Percentiles rank a stretch among this genome's conserved stretches.
These are phyloP conservation scores for Diachasmimorpha longicaudata DNA, from an alignment of 1,140 invertebrate genomes.

Conservation along the genomic window DNA sequence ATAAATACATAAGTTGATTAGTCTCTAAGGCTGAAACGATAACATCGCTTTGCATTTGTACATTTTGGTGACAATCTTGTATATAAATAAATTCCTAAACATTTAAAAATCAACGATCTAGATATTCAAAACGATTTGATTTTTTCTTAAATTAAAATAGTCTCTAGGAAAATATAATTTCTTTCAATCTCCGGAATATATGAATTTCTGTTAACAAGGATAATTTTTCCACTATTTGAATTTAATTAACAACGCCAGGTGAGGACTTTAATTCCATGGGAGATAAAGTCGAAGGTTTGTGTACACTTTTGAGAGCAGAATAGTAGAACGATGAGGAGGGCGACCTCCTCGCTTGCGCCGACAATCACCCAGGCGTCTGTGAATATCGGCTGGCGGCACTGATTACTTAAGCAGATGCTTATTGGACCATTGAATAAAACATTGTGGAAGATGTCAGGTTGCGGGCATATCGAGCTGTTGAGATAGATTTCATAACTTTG, in stretches of 20 bases:
- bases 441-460: slow-evolving; percentile 32
- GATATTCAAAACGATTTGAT: background rate
- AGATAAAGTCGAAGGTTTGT: background rate
- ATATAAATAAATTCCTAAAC: slow-evolving; percentile 36
- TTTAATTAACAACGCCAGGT: background rate
- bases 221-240: background rate
- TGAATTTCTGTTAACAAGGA: background rate
- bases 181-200: background rate
- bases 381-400: slow-evolving; percentile 51
- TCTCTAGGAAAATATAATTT: background rate
- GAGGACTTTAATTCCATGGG: background rate
- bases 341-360: slow-evolving; percentile 31
- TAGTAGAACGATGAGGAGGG: slow-evolving; percentile 38
- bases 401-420: slow-evolving; percentile 44
- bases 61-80: slow-evolving; percentile 30
- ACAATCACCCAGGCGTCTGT: slow-evolving; percentile 50
- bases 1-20: slow-evolving; percentile 22
- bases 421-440: slow-evolving; percentile 48
- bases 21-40: slow-evolving; percentile 12
- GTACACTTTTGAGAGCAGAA: slow-evolving; percentile 49
- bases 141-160: background rate
- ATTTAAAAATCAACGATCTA: slow-evolving; percentile 20
- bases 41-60: slow-evolving; percentile 30
- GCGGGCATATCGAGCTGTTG: background rate
- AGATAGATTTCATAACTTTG: slow-evolving; percentile 31